These are phyloP conservation scores for Rhinatrema bivittatum DNA, from an alignment of 2,797 vertebrate species.

Conservation along the genomic window DNA sequence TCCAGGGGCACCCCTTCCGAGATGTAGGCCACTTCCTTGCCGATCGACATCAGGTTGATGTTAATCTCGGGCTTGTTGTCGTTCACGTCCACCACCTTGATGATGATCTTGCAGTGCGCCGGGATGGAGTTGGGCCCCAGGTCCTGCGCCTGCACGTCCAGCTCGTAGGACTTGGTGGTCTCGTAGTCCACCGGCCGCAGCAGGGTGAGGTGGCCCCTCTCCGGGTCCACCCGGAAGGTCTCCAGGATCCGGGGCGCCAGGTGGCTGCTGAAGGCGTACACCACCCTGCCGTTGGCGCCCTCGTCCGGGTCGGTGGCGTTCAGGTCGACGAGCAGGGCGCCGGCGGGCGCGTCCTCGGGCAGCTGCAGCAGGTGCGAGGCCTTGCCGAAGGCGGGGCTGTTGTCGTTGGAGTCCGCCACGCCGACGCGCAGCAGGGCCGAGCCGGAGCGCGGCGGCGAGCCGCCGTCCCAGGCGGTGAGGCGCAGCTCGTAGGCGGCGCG, in stretches of 20 bases:
- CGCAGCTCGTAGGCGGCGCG: slow-evolving; percentile 82
- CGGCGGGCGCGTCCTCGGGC: slow-evolving; percentile 74
- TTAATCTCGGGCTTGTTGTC: slow-evolving; percentile 95
- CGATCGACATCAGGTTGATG: slow-evolving; percentile 88
- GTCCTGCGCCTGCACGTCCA: slow-evolving; percentile 91
- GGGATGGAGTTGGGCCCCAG: slow-evolving; percentile 94
- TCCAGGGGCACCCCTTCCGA: slow-evolving; percentile 84
- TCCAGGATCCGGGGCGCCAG: slow-evolving; percentile 83
- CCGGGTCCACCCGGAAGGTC: slow-evolving; percentile 85
- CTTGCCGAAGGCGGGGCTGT: slow-evolving; percentile 85
- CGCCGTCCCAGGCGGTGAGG: slow-evolving; percentile 85
- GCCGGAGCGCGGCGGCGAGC: slow-evolving; percentile 79
- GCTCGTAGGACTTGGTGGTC: slow-evolving; percentile 77
- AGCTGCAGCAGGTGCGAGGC: slow-evolving; percentile 77
- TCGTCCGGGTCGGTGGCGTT: slow-evolving; percentile 96
- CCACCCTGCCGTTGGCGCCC: slow-evolving; percentile 88
- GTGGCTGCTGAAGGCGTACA: slow-evolving; percentile 91
- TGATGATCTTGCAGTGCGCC: slow-evolving; percentile 90
- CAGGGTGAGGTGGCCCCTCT: slow-evolving; percentile 83
- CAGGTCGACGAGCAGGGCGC: slow-evolving; percentile 83
- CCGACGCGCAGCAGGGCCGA: slow-evolving; percentile 86
- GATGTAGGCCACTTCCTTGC: slow-evolving; percentile 85
- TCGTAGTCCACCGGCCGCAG: slow-evolving; percentile 93
- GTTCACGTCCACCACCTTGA: slow-evolving; percentile 90
- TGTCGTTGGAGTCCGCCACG: slow-evolving; percentile 94